Conservation (phyloP, 64 coral and sea anemone species). For the Montipora sp. region DNA sequence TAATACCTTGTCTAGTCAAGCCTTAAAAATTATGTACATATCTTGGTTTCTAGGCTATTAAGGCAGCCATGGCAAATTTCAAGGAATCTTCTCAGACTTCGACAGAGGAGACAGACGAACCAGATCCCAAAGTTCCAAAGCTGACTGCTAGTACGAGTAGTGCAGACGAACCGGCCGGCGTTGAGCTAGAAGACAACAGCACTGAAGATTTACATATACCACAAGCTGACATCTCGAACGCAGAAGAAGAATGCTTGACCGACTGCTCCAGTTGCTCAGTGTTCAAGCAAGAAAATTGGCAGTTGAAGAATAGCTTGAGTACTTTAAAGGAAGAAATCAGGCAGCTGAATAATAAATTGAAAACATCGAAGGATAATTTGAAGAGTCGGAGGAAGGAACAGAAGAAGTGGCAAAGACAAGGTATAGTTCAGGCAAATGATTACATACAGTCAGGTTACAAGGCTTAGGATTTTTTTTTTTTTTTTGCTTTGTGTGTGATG, state of each 20-base stretch:
- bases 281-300: conserved; percentile 8
- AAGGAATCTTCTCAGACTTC: neutral
- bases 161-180: neutral
- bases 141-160: neutral
- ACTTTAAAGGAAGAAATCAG: neutral
- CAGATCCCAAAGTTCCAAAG: conserved; percentile 1
- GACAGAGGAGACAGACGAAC: neutral
- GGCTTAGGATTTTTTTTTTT: too few relatives aligned
- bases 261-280: conserved; percentile 12
- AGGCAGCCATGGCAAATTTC: neutral
- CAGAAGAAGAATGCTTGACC: conserved; percentile 1
- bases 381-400: conserved; percentile 9
- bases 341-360: conserved; percentile 13
- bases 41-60: neutral
- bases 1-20: neutral
- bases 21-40: neutral
- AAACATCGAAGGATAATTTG: conserved; percentile 6
- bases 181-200: conserved; percentile 1
- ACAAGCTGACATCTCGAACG: neutral
- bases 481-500: neutral
- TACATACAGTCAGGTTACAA: too few relatives aligned
- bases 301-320: neutral
- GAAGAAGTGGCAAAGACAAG: neutral
- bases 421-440: too few relatives aligned
- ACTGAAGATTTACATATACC: conserved; percentile 10